Evolutionary conservation across 1,140 invertebrate species (phyloP).

Genomic region (Coptotermes formosanus): DNA sequence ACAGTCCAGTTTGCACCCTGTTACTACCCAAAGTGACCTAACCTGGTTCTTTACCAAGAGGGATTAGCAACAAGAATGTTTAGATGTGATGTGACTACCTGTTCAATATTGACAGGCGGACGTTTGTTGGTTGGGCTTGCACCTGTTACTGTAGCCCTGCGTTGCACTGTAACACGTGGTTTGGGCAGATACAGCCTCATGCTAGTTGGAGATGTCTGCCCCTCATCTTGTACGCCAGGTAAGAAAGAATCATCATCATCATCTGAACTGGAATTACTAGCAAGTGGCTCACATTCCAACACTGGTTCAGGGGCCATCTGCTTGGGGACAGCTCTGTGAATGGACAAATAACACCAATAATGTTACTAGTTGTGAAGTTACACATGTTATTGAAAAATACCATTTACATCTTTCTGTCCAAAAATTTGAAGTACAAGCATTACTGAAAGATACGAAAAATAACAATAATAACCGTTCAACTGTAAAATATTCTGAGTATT

Average conservation of each 20-base stretch:
- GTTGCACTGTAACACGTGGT: slow-evolving; percentile 68
- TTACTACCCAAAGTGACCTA: too few relatives aligned
- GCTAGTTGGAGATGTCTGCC: slow-evolving; percentile 44
- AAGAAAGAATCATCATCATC: slow-evolving; percentile 42
- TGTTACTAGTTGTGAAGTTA: too few relatives aligned
- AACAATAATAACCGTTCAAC: too few relatives aligned
- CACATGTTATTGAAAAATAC: too few relatives aligned
- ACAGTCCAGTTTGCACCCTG: too few relatives aligned
- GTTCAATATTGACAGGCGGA: slow-evolving; percentile 64
- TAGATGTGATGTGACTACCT: slow-evolving; percentile 46
- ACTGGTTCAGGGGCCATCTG: not conserved
- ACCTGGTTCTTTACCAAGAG: not conserved
- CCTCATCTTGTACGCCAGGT: slow-evolving; percentile 38
- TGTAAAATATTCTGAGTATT: not conserved
- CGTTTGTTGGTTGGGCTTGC: slow-evolving; percentile 68
- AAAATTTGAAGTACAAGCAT: too few relatives aligned
- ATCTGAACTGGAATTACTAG: slow-evolving; percentile 27
- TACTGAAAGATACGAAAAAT: too few relatives aligned
- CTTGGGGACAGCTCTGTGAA: slow-evolving; percentile 19
- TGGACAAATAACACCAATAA: not conserved
- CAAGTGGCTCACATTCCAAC: not conserved
- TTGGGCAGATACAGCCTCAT: slow-evolving; percentile 70
- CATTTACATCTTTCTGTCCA: too few relatives aligned
- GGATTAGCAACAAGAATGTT: not conserved
- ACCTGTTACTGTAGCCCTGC: slow-evolving; percentile 85